phyloP scores from a whole-genome alignment of 2,888 invertebrate genomes.

The Autographa pulchrina region DNA sequence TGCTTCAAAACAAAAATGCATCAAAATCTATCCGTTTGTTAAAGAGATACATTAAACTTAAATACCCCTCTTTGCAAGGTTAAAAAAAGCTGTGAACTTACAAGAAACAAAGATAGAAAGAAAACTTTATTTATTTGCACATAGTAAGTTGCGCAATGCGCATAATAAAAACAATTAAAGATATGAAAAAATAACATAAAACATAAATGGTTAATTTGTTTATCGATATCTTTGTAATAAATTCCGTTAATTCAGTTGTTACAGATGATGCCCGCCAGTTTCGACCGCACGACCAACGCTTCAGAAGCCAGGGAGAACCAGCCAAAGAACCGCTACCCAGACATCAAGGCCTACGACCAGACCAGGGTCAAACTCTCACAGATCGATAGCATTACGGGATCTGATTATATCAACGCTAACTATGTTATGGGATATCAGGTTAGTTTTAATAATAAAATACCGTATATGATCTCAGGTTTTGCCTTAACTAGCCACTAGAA shows the following conservation, averaged over 20 bases:
- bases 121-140: no score
- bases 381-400: conserved; percentile 94
- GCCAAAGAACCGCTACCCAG: conserved; percentile 97
- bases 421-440: conserved; percentile 96
- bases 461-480: neutral
- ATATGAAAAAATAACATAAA: no score
- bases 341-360: conserved; percentile 98
- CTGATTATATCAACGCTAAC: conserved; percentile 98
- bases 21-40: no score
- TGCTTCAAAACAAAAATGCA: no score
- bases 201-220: no score
- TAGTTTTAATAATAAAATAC: conserved; percentile 33
- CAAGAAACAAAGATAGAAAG: no score
- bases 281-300: conserved; percentile 95
- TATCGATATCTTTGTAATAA: neutral
- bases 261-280: conserved; percentile 94
- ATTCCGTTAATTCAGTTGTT: conserved; percentile 73
- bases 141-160: no score
- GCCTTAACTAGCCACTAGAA: no score
- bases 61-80: no score
- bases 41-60: no score
- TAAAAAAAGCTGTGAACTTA: no score
- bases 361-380: conserved; percentile 95
- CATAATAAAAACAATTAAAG: no score
- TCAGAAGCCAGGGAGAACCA: conserved; percentile 96